Evolutionary conservation across 2,113 vertebrate genomes (phyloP), one percentile per base, ranked within the genome.

Genomic region (Brachypteracias leptosomus): DNA sequence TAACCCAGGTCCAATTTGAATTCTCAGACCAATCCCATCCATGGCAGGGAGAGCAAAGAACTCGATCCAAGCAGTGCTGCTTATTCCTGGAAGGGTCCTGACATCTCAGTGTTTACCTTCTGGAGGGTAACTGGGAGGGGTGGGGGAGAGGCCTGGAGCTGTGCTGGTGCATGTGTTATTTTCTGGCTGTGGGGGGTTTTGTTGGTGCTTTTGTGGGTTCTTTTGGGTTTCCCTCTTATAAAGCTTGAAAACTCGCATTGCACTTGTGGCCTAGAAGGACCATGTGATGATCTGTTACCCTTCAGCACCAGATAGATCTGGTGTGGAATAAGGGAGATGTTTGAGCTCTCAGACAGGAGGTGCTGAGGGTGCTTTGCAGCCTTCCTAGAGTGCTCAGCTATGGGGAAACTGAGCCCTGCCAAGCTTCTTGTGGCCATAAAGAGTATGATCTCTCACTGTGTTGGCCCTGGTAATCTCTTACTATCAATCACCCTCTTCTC

Each of bases 401-500:
- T 18, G n/a, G 21, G 61, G 40, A 10, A 68, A 29, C n/a, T n/a
- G 51, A 89, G 51, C 55, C 58, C 75, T 76, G 55, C 25, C 18
- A 35, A 68, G 35, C 33, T 87, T 81, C 62, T 65, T 24, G 33
- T 88, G 54, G 46, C 67, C 35, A 18, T 21, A 33, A 54, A 35
- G 58, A 86, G 24, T 89, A 55, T 63, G 66, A 94, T 96, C 58
- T 79, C 73, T 89, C 52, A 18, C 51, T 90, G 1, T n/a, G 12
- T 49, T 87, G 35, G 66, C 85, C 79, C 38, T 68, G 33, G 57
- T 87, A 68, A 94, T 96, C 81, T 86, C 67, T 70, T 78, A 74
- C 78, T 85, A 57, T 96, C 95, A 86, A 10, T 73, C 46, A 90
- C 92, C 52, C 85, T 91, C 85, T 89, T 85, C 87, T 71, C 16